Evolutionary conservation across 2,888 invertebrate genomes (phyloP), one percentile per base, ranked within the genome.

Genomic region (Nymphalis urticae): DNA sequence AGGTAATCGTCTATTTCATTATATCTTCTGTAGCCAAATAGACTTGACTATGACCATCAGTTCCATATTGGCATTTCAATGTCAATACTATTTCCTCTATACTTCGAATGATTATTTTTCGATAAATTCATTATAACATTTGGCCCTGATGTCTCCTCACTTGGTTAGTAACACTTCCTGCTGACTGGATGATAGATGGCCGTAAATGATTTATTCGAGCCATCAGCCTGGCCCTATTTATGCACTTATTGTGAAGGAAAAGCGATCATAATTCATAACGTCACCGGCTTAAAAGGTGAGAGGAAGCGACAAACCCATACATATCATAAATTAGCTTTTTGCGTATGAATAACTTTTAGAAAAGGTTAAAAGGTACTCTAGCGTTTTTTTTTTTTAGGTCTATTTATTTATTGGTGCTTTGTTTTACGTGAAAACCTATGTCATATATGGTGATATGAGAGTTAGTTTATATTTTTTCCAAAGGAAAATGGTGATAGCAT

Each of bases 251-350:
- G 89, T 89, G 85, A 82, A 84, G 84, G 88, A 86, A 87, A 81
- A 86, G 85, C 87, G 86, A 88, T 89, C 90, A 89, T 91, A 89
- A 90, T 90, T 90, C 89, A 90, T 89, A 85, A 85, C 81, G 80
- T 75, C 75, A 69, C 32, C 64, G 70, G 74, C 48, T 0, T 62
- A 75, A 80, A 75, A 48, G 36, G 77, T 0, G 71, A 59, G 77
- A 21, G 73, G 2, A 1, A 65, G 82, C 79, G 81, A 47, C n/a
- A 58, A 16, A 19, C n/a, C 2, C 50, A 19, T n/a, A n/a, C 50
- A 50, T 50, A 19, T 19, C 8, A 50, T n/a, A 50, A 50, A n/a
- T 17, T 50, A 17, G n/a, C n/a, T 50, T 50, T 42, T 13, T 42
- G 42, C 42, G 42, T 42, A 42, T 42, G 42, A 42, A 42, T 42